Conservation (phyloP, 2,888 invertebrate species). For the Dione juno region DNA sequence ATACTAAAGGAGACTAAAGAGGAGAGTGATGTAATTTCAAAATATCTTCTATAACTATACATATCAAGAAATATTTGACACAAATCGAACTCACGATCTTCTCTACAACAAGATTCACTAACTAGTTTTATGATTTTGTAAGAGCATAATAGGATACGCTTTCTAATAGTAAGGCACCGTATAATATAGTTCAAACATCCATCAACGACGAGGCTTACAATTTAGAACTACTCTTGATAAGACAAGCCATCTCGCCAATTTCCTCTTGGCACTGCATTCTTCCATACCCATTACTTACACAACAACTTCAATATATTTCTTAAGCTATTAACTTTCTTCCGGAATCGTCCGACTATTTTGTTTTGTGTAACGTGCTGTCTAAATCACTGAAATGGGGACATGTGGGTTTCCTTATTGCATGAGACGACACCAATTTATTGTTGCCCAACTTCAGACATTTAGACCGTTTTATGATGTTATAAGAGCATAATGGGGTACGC, state of each 20-base stretch:
- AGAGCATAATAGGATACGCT: slow-evolving; percentile 16
- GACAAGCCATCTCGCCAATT: slow-evolving; percentile 32
- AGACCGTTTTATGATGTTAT: slow-evolving; percentile 25
- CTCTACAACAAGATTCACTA: neutral
- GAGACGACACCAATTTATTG: slow-evolving; percentile 37
- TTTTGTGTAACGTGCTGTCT: slow-evolving; percentile 41
- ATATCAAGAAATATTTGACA: too few relatives aligned
- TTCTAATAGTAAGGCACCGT: neutral
- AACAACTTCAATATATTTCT: slow-evolving; percentile 30
- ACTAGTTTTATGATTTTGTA: slow-evolving; percentile 18
- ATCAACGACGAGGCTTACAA: slow-evolving; percentile 15
- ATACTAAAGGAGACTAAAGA: too few relatives aligned
- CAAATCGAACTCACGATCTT: neutral
- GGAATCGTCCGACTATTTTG: slow-evolving; percentile 36
- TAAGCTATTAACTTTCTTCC: slow-evolving; percentile 38
- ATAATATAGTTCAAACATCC: slow-evolving; percentile 10
- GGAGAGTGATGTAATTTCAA: too few relatives aligned
- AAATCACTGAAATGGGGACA: slow-evolving; percentile 44
- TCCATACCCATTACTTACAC: slow-evolving; percentile 31
- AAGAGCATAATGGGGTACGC: slow-evolving; percentile 18
- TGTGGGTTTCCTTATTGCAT: slow-evolving; percentile 42
- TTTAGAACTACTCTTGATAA: slow-evolving; percentile 18
- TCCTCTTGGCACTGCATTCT: slow-evolving; percentile 34
- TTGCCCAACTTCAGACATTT: slow-evolving; percentile 25
- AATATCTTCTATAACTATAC: too few relatives aligned